Base-by-base conservation (phyloP, 2,888 invertebrate species). In the Mechanitis mazaeus region DNA sequence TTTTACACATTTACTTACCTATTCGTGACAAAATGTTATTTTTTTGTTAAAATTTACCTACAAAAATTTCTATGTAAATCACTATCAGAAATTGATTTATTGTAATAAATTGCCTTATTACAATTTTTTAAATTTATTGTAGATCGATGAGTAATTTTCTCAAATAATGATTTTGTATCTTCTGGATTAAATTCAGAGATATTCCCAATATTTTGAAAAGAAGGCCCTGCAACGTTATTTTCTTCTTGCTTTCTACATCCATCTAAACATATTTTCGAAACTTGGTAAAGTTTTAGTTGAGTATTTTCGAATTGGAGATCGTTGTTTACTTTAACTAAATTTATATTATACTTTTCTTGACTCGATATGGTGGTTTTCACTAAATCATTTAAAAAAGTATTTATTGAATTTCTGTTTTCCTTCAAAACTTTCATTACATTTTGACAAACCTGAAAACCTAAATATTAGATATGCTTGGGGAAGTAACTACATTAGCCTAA, bases 291-390 rank as follows among this genome's bases (percentile, higher is more conserved):
- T 69, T 79, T 79, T 46, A 78, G 64, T 69, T 77, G 76, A 20
- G 74, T 74, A 59, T 79, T 79, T 71, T 79, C 78, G 46, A 73
- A 78, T 62, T 78, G 73, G n/a, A 79, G 67, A 38, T 68, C 71
- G 11, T 75, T 73, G 60, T 79, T 78, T 5, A 72, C 68, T 71
- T 75, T 73, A 47, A 79, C 70, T 5, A 77, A 68, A 58, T 72
- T 75, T 46, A 79, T 66, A 68, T 42, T 42, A 42, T 42, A 3
- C 42, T 3, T 42, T 1, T 74, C 76, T 56, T 68, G 69, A 31
- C 69, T 69, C 45, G 71, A 71, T 46, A 70, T 68, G 20, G 73
- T 67, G 58, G 68, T 69, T 64, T 71, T 71, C 20, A 75, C 54
- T 65, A 79, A 62, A 57, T 72, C 71, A 59, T 66, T 65, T 31